Evolutionary conservation across 2,797 vertebrate genomes (phyloP).

Genomic region (Myotis vivesi): DNA sequence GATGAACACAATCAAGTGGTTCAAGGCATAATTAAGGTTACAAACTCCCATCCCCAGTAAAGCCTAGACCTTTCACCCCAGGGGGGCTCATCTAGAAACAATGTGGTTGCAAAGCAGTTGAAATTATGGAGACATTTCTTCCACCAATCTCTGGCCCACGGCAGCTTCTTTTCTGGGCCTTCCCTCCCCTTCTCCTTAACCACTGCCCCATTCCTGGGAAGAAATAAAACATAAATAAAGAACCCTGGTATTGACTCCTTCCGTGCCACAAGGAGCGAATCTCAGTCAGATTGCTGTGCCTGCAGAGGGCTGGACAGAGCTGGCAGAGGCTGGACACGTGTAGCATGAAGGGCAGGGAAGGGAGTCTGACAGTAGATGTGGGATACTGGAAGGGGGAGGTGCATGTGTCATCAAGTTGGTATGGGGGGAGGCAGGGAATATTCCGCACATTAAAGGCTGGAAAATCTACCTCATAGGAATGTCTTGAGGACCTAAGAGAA

Average conservation of each 20-base stretch:
- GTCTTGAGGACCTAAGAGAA: background rate
- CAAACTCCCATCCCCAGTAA: constrained; percentile 66
- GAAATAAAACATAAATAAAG: constrained; percentile 52
- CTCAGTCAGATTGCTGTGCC: background rate
- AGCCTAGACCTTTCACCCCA: constrained; percentile 39
- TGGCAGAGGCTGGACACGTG: background rate
- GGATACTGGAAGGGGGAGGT: background rate
- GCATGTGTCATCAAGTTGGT: background rate
- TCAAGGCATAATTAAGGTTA: constrained; percentile 77
- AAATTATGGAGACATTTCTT: constrained; percentile 59
- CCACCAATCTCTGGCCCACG: background rate
- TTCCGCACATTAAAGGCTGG: constrained; percentile 31
- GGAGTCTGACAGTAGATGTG: background rate
- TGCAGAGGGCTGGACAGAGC: background rate
- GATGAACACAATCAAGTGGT: constrained; percentile 77
- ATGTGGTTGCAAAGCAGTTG: constrained; percentile 48
- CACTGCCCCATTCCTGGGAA: background rate
- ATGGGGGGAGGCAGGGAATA: background rate
- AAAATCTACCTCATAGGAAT: constrained; percentile 42
- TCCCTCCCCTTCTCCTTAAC: background rate
- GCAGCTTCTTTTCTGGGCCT: constrained; percentile 36
- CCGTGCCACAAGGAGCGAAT: background rate
- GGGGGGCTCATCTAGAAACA: constrained; percentile 50
- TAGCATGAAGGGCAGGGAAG: background rate
- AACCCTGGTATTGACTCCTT: background rate